Evolutionary conservation across 2,113 vertebrate genomes (phyloP).

Genomic region (Aramus guarauna): DNA sequence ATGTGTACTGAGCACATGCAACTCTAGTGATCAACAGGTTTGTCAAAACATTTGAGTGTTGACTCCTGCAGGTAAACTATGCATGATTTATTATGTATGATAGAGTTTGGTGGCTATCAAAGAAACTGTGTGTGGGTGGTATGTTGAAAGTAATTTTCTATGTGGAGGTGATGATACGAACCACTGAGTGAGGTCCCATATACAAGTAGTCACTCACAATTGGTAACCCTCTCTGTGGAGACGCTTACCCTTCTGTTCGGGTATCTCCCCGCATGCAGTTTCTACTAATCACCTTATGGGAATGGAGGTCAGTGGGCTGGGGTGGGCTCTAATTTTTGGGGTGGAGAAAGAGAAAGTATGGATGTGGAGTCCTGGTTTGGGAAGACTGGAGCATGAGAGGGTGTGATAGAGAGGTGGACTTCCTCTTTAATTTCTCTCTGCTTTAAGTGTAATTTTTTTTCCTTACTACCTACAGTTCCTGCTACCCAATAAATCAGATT

Average conservation of each 20-base stretch:
- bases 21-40: background rate
- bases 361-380: background rate
- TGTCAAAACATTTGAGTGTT: background rate
- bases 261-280: background rate
- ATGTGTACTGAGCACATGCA: background rate
- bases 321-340: background rate
- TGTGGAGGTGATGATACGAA: background rate
- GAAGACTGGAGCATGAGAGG: background rate
- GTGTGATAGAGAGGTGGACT: background rate
- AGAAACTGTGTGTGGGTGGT: background rate
- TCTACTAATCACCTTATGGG: background rate
- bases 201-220: background rate
- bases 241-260: background rate
- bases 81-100: background rate
- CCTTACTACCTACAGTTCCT: background rate
- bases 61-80: background rate
- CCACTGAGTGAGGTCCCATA: background rate
- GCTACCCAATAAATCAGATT: background rate
- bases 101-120: background rate
- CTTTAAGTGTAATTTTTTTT: no score
- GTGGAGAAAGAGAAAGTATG: background rate
- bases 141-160: background rate
- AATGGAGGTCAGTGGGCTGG: background rate
- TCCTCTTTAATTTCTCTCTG: background rate
- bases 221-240: fast-evolving